These are phyloP conservation scores for Engraulis encrasicolus DNA, from an alignment of 2,113 vertebrate species.

Conservation along the genomic window DNA sequence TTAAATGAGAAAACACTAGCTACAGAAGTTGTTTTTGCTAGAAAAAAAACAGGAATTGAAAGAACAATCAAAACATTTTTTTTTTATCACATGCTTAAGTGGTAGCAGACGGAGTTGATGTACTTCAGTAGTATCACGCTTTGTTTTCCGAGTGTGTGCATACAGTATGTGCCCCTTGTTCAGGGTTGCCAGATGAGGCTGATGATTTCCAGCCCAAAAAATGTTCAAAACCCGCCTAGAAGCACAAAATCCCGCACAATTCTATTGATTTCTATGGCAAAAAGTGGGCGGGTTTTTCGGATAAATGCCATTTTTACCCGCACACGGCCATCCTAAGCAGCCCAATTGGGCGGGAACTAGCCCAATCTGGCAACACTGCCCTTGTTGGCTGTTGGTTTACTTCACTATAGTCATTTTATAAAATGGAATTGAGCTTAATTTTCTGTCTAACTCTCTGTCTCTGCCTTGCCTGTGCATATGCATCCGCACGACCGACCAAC, in stretches of 20 bases:
- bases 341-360: too few species aligned
- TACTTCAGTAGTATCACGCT: not conserved
- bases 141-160: not conserved
- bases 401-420: slow-evolving; percentile 1
- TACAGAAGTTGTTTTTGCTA: not conserved
- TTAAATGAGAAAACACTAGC: not conserved
- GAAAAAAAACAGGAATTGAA: not conserved
- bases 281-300: too few species aligned
- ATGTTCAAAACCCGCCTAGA: too few species aligned
- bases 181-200: too few species aligned
- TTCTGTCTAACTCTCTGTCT: slow-evolving; percentile 2
- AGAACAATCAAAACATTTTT: not conserved
- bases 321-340: too few species aligned
- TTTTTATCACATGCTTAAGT: not conserved
- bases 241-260: too few species aligned
- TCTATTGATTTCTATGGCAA: too few species aligned
- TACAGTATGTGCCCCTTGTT: too few species aligned
- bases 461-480: not conserved
- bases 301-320: too few species aligned
- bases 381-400: not conserved
- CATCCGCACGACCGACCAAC: too few species aligned
- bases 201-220: too few species aligned
- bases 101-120: not conserved
- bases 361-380: too few species aligned
- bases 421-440: slow-evolving; percentile 13